These are phyloP conservation scores for Ptilonorhynchus violaceus DNA, from an alignment of 2,113 vertebrate species.

Conservation along the genomic window DNA sequence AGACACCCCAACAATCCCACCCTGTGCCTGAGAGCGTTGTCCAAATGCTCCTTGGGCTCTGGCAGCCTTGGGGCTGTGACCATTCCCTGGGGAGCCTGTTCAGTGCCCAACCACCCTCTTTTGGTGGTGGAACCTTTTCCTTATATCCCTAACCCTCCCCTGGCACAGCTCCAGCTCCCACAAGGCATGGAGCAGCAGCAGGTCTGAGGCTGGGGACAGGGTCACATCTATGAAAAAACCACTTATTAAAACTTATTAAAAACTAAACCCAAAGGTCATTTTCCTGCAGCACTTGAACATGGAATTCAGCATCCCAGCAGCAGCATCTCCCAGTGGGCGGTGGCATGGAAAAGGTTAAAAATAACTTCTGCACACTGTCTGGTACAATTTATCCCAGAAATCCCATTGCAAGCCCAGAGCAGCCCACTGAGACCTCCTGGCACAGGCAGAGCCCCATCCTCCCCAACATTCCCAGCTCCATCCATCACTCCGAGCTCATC, in stretches of 20 bases:
- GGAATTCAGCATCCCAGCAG: neutral
- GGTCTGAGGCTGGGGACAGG: neutral
- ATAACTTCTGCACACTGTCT: neutral
- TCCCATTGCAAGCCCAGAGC: neutral
- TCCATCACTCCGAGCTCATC: neutral
- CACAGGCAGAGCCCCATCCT: fast-evolving
- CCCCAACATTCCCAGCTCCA: neutral
- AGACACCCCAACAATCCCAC: neutral
- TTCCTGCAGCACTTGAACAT: neutral
- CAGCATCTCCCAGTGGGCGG: fast-evolving
- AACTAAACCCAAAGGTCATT: neutral
- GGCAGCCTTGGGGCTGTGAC: neutral
- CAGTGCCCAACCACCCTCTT: neutral
- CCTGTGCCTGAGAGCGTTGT: neutral
- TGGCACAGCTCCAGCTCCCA: neutral
- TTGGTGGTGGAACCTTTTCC: neutral
- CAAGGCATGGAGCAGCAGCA: neutral
- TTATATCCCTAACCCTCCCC: neutral
- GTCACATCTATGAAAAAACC: neutral
- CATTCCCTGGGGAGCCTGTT: neutral
- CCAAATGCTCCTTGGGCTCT: neutral
- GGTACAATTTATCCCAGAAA: neutral
- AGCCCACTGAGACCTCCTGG: neutral
- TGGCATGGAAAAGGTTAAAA: neutral
- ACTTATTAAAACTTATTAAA: neutral